Base-by-base conservation (phyloP, 2,113 vertebrate species). In the Cyanocitta stelleri region DNA sequence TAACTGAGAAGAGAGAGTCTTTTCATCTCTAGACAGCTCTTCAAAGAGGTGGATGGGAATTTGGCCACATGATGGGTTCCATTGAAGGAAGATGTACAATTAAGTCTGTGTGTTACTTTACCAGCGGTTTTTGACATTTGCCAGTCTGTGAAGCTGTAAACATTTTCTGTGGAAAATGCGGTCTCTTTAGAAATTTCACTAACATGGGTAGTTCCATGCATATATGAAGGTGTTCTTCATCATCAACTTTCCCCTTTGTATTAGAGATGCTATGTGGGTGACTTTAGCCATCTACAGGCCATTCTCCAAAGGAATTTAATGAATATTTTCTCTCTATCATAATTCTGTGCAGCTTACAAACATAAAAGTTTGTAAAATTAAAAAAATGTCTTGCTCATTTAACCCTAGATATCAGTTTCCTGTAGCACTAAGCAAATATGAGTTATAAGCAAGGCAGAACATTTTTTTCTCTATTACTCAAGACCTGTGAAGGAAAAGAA, bases 41-140 rank as follows among this genome's bases (percentile, higher is more conserved):
- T 95, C 84, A 90, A 93, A 96, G 91, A 59, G 35, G 29, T 94
- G 51, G 83, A 81, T 92, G 72, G 63, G 69, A 95, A 91, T 89
- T 43, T 35, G 76, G 68, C 59, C 71, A 77, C 82, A 90, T 87
- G 86, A 75, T 63, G 52, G 10, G 27, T 95, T 95, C 23, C 41
- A 61, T 7, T 94, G 44, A 82, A 68, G 52, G 13, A 85, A 75
- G 13, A 73, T 48, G n/a, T 81, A 95, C 76, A 95, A 75, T 93
- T 75, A 81, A 52, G 71, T 62, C 87, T 74, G 71, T 90, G 44
- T 94, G 44, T 77, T 86, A 73, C 46, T 93, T 71, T 48, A 71
- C 14, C 35, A 81, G 39, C 58, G 43, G 0, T 13, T 81, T 87
- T 76, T 90, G 91, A 89, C 46, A 67, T 83, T 74, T 86, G 13